phyloP scores from a whole-genome alignment of 2,888 invertebrate species.

The Patella depressa region DNA sequence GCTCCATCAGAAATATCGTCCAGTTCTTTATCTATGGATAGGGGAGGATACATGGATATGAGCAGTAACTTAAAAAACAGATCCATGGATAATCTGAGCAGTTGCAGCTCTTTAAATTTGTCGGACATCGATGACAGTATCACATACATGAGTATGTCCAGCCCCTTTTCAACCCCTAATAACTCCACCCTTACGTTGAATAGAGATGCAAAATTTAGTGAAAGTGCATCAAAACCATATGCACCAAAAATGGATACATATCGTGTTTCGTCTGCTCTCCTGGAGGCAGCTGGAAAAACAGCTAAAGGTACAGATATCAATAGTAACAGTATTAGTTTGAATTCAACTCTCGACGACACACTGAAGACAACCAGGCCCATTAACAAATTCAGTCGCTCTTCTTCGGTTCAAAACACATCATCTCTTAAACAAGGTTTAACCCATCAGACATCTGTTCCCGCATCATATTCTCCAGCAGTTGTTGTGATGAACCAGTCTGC shows the following conservation, averaged over 20 bases:
- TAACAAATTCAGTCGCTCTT: not conserved
- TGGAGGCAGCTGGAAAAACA: not conserved
- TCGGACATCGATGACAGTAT: constrained; percentile 48
- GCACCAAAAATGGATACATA: constrained; percentile 9
- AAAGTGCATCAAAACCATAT: not conserved
- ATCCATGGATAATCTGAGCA: constrained; percentile 32
- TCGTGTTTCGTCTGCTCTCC: not conserved
- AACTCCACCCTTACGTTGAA: constrained; percentile 37
- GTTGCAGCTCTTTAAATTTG: constrained; percentile 36
- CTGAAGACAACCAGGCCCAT: not conserved
- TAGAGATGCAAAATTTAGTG: constrained; percentile 22
- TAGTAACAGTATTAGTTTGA: not conserved
- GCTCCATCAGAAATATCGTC: constrained; percentile 26
- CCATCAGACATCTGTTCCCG: not conserved
- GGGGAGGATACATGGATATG: constrained; percentile 49
- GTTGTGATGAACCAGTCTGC: not conserved
- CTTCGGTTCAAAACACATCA: not conserved
- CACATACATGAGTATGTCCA: constrained; percentile 56
- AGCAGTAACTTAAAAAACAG: constrained; percentile 15
- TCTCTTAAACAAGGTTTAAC: not conserved
- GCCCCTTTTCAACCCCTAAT: constrained; percentile 55
- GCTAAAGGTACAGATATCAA: not conserved
- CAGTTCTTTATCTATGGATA: constrained; percentile 30
- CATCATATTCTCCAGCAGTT: not conserved
- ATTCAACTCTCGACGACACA: not conserved